These are phyloP conservation scores for Nasonia oneida DNA, from an alignment of 2,888 invertebrate species.

Conservation along the genomic window DNA sequence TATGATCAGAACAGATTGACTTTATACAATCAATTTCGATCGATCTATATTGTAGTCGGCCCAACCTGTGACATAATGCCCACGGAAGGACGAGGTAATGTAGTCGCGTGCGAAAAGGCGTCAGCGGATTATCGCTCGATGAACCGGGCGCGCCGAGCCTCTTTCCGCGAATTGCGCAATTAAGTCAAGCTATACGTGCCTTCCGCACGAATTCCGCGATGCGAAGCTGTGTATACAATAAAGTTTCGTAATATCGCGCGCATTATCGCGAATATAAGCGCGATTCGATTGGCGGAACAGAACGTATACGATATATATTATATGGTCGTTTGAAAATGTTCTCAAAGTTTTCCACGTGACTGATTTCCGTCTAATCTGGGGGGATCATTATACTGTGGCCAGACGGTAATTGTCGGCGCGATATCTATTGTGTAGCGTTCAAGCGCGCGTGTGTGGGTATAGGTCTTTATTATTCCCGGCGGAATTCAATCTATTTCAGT, in stretches of 20 bases:
- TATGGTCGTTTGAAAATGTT: background rate
- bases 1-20: background rate
- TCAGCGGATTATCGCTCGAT: constrained; percentile 32
- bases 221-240: background rate
- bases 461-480: background rate
- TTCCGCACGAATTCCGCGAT: background rate
- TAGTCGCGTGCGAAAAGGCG: background rate
- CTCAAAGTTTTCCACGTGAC: constrained; percentile 9
- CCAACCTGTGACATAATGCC: background rate
- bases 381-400: background rate
- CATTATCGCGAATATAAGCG: background rate
- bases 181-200: background rate
- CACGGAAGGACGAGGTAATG: background rate
- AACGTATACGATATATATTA: background rate
- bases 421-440: background rate
- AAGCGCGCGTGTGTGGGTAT: background rate
- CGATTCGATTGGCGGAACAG: background rate
- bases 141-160: background rate
- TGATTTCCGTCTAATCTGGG: background rate
- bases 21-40: background rate
- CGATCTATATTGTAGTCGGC: background rate
- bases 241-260: constrained; percentile 7
- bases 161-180: constrained; percentile 17
- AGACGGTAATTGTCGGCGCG: background rate
- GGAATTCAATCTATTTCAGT: constrained; percentile 32